Evolutionary conservation across 2,888 invertebrate species (phyloP), one percentile per base, ranked within the genome.

Genomic region (Drosophila eohydei): DNA sequence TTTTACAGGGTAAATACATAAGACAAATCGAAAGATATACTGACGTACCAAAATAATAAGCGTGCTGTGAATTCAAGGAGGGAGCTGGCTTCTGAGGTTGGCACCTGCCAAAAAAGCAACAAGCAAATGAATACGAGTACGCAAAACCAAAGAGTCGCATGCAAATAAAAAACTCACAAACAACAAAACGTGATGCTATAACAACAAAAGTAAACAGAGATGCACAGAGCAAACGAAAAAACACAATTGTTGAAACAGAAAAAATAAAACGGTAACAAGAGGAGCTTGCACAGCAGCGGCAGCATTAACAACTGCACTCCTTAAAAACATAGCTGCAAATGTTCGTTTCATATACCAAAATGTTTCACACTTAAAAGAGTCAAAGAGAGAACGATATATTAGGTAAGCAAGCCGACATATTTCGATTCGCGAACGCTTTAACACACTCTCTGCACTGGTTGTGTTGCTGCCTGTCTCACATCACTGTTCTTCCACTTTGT

Each of bases 61-160:
- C 21, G 21, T 21, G 21, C 21, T 21, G 21, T 1, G 21, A 21
- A 21, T 21, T 21, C 21, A 21, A 21, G 21, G 21, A 21, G 21
- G 21, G 21, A 21, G 21, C 21, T 21, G 21, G 21, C 21, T 21
- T 21, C 21, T 21, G 21, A 21, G 21, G 21, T 21, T 50, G 48
- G 41, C 64, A 81, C 77, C 82, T 74, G 71, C 68, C 71, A 75
- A 70, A 80, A 74, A 78, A 78, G 80, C 82, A 84, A 81, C 78
- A 80, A 81, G 74, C 80, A 71, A 78, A 81, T 63, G 75, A 71
- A 75, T 62, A 52, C 55, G 71, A 74, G 40, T 64, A 55, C 55
- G 63, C 62, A 71, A 66, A 75, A 59, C 55, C 43, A 59, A 56
- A 73, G 50, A 71, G 62, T 68, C 61, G 64, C 68, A 81, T 76